Evolutionary conservation across 2,113 vertebrate species (phyloP), one percentile per base, ranked within the genome.

Genomic region (Poeciliopsis prolifica): DNA sequence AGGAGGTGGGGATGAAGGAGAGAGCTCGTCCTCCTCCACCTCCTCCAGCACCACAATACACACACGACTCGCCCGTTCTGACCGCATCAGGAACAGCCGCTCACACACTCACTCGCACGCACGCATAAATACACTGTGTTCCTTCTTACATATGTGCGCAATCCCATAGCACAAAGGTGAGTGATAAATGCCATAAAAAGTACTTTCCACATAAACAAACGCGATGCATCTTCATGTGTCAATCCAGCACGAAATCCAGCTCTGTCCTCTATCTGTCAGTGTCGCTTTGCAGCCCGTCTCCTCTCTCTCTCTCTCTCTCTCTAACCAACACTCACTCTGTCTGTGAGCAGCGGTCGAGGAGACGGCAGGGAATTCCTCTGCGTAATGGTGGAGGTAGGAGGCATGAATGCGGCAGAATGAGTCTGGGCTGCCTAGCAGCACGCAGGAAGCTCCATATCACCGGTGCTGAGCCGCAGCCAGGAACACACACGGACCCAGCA

Each of bases 21-120:
- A 89, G 42, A 87, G 77, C 72, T 93, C 91, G 70, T 93, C 92
- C 75, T 93, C 92, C 85, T 98, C 98, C 90, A 95, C 96, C 95
- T 99, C 98, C 96, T 99, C 98, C 94, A 99, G 95, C 94, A 99
- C 97, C 94, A 99, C 97, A 92, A 99, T 99, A 94, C 98, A 99
- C 91, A 99, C 98, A 85, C 98, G 97, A 94, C 97, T 99, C 92
- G 97, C 97, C 93, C 95, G 95, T 95, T 95, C 95, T 68, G 91
- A 95, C 94, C 96, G 93, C 92, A 95, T 93, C 88, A 69, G 88
- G 82, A 87, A 88, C 65, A 76, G 42, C 70, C 80, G 31, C 35
- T 65, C 73, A 30, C 77, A 65, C 78, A 65, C 71, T 70, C 70
- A 62, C 73, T 28, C 74, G 9, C 70, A 64, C 77, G 14, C 70